Evolutionary conservation across 1,140 invertebrate genomes (phyloP).

Genomic region (Spodoptera frugiperda): DNA sequence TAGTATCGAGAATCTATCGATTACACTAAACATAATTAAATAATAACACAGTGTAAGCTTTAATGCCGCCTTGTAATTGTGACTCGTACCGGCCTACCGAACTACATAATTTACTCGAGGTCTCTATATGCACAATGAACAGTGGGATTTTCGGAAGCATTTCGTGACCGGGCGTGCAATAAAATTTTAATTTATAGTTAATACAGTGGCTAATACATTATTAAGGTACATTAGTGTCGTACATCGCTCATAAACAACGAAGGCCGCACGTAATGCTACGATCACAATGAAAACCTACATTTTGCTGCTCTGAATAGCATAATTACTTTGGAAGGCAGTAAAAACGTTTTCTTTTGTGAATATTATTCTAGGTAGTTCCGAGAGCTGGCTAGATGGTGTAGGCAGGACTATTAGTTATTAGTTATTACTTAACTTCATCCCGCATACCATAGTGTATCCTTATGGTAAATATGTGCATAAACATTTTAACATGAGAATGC

Average conservation of each 20-base stretch:
- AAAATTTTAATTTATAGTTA: constrained; percentile 72
- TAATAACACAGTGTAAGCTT: constrained; percentile 55
- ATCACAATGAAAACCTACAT: constrained; percentile 32
- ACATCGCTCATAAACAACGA: constrained; percentile 64
- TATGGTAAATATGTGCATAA: constrained; percentile 37
- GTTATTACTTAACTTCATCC: constrained; percentile 24
- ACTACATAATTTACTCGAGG: constrained; percentile 47
- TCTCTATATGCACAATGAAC: constrained; percentile 47
- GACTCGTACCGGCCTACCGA: constrained; percentile 54
- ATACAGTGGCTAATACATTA: constrained; percentile 73
- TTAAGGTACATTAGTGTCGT: constrained; percentile 68
- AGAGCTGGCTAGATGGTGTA: background rate
- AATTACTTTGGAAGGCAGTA: constrained; percentile 14
- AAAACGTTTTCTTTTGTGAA: constrained; percentile 5
- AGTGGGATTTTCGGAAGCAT: constrained; percentile 64
- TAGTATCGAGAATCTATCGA: constrained; percentile 21
- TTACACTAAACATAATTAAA: constrained; percentile 48
- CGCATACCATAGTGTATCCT: constrained; percentile 11
- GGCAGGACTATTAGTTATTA: constrained; percentile 5
- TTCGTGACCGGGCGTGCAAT: constrained; percentile 72
- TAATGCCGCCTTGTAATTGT: constrained; percentile 66
- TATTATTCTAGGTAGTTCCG: background rate
- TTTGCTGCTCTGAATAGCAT: constrained; percentile 16
- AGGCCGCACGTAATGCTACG: constrained; percentile 42
- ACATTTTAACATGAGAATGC: constrained; percentile 40